A percentile compares a stretch with the other conserved stretches of the same genome.
phyloP scores from a whole-genome alignment of 37 sponge, comb jelly and placozoan species.

The Petrosia ficiformis region DNA sequence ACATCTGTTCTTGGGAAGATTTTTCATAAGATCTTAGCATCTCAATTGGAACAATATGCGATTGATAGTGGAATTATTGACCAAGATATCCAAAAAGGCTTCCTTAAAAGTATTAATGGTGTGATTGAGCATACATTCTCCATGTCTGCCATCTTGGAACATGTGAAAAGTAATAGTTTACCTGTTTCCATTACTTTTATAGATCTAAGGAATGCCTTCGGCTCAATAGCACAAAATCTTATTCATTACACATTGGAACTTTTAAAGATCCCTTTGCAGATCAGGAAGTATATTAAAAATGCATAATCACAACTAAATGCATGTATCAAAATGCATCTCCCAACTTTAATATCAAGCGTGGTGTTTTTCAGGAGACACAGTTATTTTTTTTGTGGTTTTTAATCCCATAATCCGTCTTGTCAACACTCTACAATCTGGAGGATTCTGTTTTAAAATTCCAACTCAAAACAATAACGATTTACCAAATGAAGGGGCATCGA shows the following conservation, averaged over 20 bases:
- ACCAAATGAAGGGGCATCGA: too few relatives aligned
- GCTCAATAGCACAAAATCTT: slow-evolving; percentile 21
- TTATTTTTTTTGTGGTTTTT: too few relatives aligned
- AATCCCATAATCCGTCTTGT: not conserved
- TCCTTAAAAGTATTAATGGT: slow-evolving; percentile 8
- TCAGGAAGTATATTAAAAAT: not conserved
- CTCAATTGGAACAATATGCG: slow-evolving; percentile 7
- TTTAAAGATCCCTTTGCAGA: not conserved
- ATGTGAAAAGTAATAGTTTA: slow-evolving; percentile 12
- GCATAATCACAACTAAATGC: slow-evolving; percentile 15
- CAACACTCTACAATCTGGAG: not conserved
- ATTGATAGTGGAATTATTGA: slow-evolving; percentile 1
- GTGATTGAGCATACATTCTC: slow-evolving; percentile 41
- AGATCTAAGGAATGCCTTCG: slow-evolving; percentile 50
- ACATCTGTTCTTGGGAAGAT: slow-evolving; percentile 21
- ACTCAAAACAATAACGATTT: too few relatives aligned
- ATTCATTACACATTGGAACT: slow-evolving; percentile 8
- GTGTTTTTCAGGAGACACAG: not conserved
- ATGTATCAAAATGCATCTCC: slow-evolving; percentile 11
- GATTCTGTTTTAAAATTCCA: too few relatives aligned
- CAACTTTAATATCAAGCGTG: not conserved
- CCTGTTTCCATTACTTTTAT: slow-evolving; percentile 28
- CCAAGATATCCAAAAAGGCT: slow-evolving; percentile 16
- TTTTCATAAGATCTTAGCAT: slow-evolving; percentile 22
- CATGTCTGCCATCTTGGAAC: slow-evolving; percentile 10